Conservation (phyloP, 2,113 vertebrate genomes). For the Daphoenositta chrysoptera region DNA sequence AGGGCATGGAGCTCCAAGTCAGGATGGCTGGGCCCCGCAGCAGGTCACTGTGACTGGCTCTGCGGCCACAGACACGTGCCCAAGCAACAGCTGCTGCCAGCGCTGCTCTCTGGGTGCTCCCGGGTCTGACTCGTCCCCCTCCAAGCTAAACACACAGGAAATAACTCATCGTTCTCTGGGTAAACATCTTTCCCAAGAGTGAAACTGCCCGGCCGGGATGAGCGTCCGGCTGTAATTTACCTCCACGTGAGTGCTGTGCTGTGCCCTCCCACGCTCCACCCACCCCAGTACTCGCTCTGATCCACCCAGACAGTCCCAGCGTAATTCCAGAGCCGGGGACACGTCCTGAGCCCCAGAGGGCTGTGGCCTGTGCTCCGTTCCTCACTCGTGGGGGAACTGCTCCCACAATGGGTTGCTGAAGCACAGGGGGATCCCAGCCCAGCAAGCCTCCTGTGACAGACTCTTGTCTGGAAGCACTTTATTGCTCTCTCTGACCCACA, state of each 20-base stretch:
- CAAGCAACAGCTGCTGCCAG: neutral
- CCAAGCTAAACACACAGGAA: neutral
- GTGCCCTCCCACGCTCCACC: neutral
- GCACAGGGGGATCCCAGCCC: accelerated
- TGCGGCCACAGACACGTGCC: neutral
- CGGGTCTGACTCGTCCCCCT: neutral
- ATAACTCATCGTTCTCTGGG: neutral
- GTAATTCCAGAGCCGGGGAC: accelerated
- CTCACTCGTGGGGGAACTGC: neutral
- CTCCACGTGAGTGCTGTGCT: neutral
- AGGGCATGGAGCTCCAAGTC: neutral
- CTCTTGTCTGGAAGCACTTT: neutral
- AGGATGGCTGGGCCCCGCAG: accelerated
- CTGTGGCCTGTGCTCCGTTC: neutral
- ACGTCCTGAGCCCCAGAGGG: neutral
- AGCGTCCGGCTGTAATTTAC: neutral
- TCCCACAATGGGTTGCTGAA: neutral
- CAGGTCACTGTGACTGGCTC: neutral
- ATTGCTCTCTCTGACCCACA: neutral
- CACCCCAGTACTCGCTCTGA: accelerated
- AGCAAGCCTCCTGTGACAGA: neutral
- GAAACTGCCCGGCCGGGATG: accelerated
- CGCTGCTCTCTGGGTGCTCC: neutral
- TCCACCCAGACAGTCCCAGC: neutral
- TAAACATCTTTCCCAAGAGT: slow-evolving; percentile 50